These are phyloP conservation scores for Pampusana beccarii DNA, from an alignment of 2,113 vertebrate genomes.

Conservation along the genomic window DNA sequence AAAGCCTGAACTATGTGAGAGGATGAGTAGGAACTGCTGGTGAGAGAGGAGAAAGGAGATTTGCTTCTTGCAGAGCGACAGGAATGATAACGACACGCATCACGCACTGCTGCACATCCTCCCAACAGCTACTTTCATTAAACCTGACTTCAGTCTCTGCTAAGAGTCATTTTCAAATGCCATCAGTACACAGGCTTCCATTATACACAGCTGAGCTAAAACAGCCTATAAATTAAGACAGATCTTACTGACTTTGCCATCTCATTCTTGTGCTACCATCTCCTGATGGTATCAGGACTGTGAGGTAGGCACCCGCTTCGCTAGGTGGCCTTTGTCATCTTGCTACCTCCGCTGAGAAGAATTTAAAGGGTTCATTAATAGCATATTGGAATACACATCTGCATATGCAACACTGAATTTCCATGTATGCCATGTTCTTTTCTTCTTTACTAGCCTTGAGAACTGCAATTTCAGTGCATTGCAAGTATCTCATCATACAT, in stretches of 20 bases:
- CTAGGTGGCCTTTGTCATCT: not conserved
- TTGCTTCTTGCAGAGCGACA: not conserved
- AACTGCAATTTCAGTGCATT: not conserved
- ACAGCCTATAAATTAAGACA: not conserved
- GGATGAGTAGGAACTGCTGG: not conserved
- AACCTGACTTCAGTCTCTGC: not conserved
- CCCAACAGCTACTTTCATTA: not conserved
- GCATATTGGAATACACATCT: not conserved
- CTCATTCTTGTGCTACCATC: not conserved
- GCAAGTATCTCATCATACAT: not conserved
- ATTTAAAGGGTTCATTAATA: not conserved
- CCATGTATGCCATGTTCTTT: not conserved
- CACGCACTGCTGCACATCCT: not conserved
- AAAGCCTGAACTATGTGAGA: not conserved
- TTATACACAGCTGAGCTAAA: not conserved
- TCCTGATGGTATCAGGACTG: not conserved
- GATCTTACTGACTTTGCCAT: not conserved
- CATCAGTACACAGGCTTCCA: not conserved
- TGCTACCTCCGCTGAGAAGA: not conserved
- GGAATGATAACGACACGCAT: not conserved
- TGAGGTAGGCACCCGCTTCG: not conserved
- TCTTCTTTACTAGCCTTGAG: not conserved
- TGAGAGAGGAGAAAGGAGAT: not conserved
- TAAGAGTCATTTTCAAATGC: not conserved
- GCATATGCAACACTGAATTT: not conserved